A percentile compares a stretch with the other conserved stretches of the same genome.
Conservation (phyloP, 2,888 invertebrate species). For the Anarsia innoxiella region DNA sequence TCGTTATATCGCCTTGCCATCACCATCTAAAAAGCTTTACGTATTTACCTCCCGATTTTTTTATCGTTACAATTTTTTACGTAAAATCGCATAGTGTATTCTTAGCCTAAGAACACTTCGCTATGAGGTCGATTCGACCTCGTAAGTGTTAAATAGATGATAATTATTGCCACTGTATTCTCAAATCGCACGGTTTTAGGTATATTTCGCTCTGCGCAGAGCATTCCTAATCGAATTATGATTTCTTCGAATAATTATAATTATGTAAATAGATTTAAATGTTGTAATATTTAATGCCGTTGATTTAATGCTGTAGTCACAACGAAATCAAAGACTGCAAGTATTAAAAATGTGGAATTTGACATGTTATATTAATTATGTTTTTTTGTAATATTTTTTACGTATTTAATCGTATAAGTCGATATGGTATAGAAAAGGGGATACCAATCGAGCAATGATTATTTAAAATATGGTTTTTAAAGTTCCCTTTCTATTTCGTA, state of each 20-base stretch:
- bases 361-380: conserved; percentile 43
- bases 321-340: conserved; percentile 73
- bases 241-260: conserved; percentile 50
- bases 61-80: not conserved
- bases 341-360: conserved; percentile 49
- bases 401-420: conserved; percentile 57
- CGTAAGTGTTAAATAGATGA: not conserved
- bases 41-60: no score
- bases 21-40: no score
- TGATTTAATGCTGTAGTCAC: conserved; percentile 65
- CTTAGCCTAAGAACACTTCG: conserved; percentile 10
- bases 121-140: no score
- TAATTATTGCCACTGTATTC: conserved; percentile 46
- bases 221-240: conserved; percentile 57
- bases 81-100: conserved; percentile 2
- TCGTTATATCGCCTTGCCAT: no score
- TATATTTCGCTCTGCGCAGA: conserved; percentile 54
- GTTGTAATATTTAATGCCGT: conserved; percentile 30
- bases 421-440: no score
- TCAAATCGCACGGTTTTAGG: conserved; percentile 42
- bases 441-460: no score
- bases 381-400: conserved; percentile 48
- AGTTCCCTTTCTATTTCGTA: no score
- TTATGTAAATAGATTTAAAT: conserved; percentile 47
- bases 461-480: no score